Evolutionary conservation across 2,888 invertebrate species (phyloP), one percentile per base, ranked within the genome.

Genomic region (Heteropelma amictum): DNA sequence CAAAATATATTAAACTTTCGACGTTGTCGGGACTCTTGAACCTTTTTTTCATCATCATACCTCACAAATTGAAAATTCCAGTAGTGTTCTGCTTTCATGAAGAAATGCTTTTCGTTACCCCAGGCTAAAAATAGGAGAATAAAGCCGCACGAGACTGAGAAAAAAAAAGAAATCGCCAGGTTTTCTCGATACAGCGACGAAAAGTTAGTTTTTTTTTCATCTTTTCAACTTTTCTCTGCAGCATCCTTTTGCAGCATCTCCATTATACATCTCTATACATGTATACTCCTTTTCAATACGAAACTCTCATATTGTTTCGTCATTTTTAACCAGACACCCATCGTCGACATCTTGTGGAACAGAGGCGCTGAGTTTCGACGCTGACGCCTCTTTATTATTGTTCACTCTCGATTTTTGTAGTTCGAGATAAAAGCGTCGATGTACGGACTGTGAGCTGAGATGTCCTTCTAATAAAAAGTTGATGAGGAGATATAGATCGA

Each of bases 251-350:
- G 28, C 28, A 6, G 14, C 4, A 3, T 5, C 35, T 63, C 54
- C 60, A 38, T 14, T n/a, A n/a, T n/a, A n/a, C n/a, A n/a, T n/a
- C n/a, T n/a, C n/a, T n/a, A n/a, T n/a, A n/a, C n/a, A 7, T 61
- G n/a, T 63, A 63, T 1, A 26, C 38, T 28, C 8, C 19, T 49
- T 65, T 65, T 67, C 19, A 60, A 63, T 56, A 58, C 10, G 12
- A 71, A 77, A 77, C 73, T 77, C 78, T 74, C 68, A 47, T 70
- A 78, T 77, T 76, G 78, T 78, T 81, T 78, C 73, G 73, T 73
- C 76, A 77, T 76, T 76, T 77, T 78, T 76, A 80, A 79, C 76
- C 51, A 42, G 67, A 74, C 72, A 72, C 56, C 40, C 30, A 60
- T 54, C 42, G 30, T 49, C 47, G 35, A 45, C 21, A 51, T 33